A percentile compares a stretch with the other conserved stretches of the same genome.
Evolutionary conservation across 2,797 vertebrate genomes (phyloP).

Genomic region (Smutsia gigantea): DNA sequence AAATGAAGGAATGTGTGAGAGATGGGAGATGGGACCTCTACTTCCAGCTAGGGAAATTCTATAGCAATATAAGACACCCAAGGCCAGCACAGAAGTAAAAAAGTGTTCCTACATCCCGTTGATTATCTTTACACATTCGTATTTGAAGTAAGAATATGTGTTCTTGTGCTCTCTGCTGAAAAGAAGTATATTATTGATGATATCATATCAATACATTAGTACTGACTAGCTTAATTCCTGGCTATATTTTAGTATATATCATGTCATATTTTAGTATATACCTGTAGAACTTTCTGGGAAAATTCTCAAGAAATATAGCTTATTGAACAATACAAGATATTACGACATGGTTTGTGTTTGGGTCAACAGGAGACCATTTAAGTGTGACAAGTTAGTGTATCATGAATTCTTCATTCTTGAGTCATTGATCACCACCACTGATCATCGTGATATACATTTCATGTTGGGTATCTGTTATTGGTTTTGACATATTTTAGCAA

Average conservation of each 20-base stretch:
- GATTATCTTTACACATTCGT: background rate
- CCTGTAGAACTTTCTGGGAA: constrained; percentile 38
- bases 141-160: constrained; percentile 1
- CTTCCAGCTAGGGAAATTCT: constrained; percentile 44
- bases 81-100: background rate
- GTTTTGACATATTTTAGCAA: constrained; percentile 35
- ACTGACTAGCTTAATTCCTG: constrained; percentile 15
- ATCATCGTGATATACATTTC: background rate
- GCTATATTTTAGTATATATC: background rate
- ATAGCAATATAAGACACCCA: background rate
- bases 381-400: background rate
- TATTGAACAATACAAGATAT: background rate
- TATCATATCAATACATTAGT: background rate
- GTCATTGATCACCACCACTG: background rate
- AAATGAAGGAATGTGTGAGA: background rate
- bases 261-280: background rate
- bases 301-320: background rate
- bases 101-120: background rate
- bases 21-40: background rate
- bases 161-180: constrained; percentile 40
- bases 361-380: background rate
- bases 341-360: background rate
- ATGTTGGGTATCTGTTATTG: background rate
- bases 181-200: constrained; percentile 4
- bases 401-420: background rate